A percentile compares a stretch with the other conserved stretches of the same genome.
These are phyloP conservation scores for Cossypha heuglini DNA, from an alignment of 2,797 vertebrate genomes.

Conservation along the genomic window DNA sequence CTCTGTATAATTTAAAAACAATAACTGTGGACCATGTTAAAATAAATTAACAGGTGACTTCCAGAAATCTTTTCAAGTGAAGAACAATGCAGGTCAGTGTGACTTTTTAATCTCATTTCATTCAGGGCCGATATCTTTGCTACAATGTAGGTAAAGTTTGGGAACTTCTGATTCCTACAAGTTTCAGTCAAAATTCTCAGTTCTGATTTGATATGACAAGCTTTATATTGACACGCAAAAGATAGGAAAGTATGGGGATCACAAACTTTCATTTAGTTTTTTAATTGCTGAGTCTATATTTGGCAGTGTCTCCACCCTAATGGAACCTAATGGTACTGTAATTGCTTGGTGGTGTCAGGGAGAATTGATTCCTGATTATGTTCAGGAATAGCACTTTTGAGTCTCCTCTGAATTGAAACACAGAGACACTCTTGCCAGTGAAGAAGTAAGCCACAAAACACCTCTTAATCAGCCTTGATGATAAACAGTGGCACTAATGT, in stretches of 20 bases:
- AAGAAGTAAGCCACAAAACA: not conserved
- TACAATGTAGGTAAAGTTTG: not conserved
- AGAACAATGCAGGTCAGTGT: not conserved
- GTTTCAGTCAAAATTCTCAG: slow-evolving; percentile 4
- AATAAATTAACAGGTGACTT: not conserved
- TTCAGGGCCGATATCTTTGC: not conserved
- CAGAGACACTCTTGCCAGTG: not conserved
- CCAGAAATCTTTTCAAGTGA: not conserved
- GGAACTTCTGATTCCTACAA: slow-evolving; percentile 6
- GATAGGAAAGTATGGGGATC: not conserved
- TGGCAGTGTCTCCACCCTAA: slow-evolving; percentile 56
- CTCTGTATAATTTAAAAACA: not conserved
- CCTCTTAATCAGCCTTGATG: not conserved
- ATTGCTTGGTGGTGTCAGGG: slow-evolving; percentile 40
- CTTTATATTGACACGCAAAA: not conserved
- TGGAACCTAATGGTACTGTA: slow-evolving; percentile 64
- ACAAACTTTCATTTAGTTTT: slow-evolving; percentile 37
- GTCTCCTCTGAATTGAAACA: slow-evolving; percentile 16
- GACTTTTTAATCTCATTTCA: not conserved
- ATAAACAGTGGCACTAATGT: slow-evolving; percentile 8
- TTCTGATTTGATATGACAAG: slow-evolving; percentile 23
- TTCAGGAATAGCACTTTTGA: slow-evolving; percentile 47
- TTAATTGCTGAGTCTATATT: slow-evolving; percentile 61
- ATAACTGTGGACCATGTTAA: not conserved
- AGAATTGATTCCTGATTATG: slow-evolving; percentile 52